Evolutionary conservation across 2,888 invertebrate species (phyloP).

Genomic region (Eutolmus rufibarbis): DNA sequence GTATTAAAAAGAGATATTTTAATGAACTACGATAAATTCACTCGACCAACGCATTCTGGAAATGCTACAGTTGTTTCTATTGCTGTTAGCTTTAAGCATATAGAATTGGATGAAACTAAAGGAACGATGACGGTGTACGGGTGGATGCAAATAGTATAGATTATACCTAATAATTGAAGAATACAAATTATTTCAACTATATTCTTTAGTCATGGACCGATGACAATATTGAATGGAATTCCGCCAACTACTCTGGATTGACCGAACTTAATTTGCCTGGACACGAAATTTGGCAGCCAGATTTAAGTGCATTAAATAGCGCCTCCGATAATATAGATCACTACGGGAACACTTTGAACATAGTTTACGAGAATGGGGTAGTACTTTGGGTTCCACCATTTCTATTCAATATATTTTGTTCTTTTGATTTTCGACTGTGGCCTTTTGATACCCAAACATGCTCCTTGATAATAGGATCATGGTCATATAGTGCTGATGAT

Average conservation of each 20-base stretch:
- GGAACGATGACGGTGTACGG: constrained; percentile 66
- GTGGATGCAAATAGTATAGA: constrained; percentile 67
- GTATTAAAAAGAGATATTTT: constrained; percentile 67
- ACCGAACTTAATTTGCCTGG: constrained; percentile 69
- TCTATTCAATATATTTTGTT: constrained; percentile 70
- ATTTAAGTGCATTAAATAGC: constrained; percentile 75
- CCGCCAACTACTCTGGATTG: constrained; percentile 71
- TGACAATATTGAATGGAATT: constrained; percentile 76
- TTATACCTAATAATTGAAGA: not conserved
- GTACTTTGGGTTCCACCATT: constrained; percentile 66
- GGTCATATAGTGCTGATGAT: constrained; percentile 71
- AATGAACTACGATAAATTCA: constrained; percentile 62
- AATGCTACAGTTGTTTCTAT: constrained; percentile 57
- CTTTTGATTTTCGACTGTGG: constrained; percentile 72
- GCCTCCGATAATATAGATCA: constrained; percentile 69
- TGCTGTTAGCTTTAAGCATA: constrained; percentile 66
- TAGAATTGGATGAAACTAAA: constrained; percentile 68
- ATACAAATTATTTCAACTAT: not conserved
- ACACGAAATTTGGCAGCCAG: constrained; percentile 82
- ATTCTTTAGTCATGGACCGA: constrained; percentile 75
- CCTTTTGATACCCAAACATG: constrained; percentile 76
- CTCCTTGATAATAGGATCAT: constrained; percentile 73
- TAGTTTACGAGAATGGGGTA: constrained; percentile 55
- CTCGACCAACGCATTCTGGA: constrained; percentile 55
- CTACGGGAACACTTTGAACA: constrained; percentile 67